phyloP scores from a whole-genome alignment of 2,888 invertebrate genomes.

The Cataglyphis altisquamis region DNA sequence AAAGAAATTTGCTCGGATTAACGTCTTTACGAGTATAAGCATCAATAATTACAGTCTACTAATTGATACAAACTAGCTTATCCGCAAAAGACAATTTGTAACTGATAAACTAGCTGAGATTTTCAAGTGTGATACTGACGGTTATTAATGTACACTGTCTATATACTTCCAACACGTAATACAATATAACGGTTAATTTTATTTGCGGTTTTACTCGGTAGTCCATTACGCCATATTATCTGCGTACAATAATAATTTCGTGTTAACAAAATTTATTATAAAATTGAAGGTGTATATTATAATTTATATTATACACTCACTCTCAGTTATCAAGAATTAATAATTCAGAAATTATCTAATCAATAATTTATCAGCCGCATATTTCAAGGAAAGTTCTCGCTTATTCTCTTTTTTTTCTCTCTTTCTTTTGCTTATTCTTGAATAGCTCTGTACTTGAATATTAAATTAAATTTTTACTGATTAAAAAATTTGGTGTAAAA shows the following conservation, averaged over 20 bases:
- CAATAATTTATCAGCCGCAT: slow-evolving; percentile 13
- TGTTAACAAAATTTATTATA: slow-evolving; percentile 17
- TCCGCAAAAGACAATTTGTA: slow-evolving; percentile 12
- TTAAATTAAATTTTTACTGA: slow-evolving; percentile 29
- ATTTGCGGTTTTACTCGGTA: neutral
- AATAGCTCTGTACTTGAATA: slow-evolving; percentile 6
- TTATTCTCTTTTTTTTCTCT: neutral
- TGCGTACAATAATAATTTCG: slow-evolving; percentile 18
- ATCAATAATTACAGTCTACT: slow-evolving; percentile 24
- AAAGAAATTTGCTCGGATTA: slow-evolving; percentile 19
- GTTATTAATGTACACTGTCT: slow-evolving; percentile 10
- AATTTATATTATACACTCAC: slow-evolving; percentile 21
- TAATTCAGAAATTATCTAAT: slow-evolving; percentile 20
- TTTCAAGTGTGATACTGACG: neutral
- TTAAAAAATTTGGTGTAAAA: neutral
- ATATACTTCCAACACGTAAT: neutral
- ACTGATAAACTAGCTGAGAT: slow-evolving; percentile 18
- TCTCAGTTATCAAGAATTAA: slow-evolving; percentile 28
- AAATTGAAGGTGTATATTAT: slow-evolving; percentile 10
- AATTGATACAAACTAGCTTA: slow-evolving; percentile 7
- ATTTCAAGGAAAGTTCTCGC: neutral
- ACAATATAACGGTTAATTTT: slow-evolving; percentile 6
- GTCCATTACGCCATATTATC: slow-evolving; percentile 23
- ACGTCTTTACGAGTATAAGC: slow-evolving; percentile 1
- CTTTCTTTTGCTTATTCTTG: slow-evolving; percentile 3